A percentile compares a stretch with the other conserved stretches of the same genome.
Conservation (phyloP, 1,140 invertebrate species). For the Chionoecetes opilio region DNA sequence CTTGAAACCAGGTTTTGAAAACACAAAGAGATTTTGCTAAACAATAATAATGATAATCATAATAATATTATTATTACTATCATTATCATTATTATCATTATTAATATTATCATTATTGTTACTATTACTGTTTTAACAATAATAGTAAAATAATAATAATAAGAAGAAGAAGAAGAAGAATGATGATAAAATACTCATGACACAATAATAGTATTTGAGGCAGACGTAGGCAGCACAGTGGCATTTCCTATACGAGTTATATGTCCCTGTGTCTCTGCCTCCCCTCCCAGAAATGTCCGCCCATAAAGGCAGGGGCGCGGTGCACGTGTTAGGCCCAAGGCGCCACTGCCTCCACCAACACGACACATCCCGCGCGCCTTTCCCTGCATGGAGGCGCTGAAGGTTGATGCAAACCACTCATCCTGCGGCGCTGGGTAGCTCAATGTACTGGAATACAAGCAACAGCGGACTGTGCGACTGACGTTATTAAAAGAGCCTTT, state of each 20-base stretch:
- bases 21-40: too few relatives aligned
- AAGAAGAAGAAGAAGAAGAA: background rate
- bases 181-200: too few relatives aligned
- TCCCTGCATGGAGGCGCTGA: too few relatives aligned
- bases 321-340: conserved; percentile 22
- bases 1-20: too few relatives aligned
- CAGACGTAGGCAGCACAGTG: background rate
- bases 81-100: too few relatives aligned
- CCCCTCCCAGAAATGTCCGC: background rate
- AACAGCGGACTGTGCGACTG: background rate
- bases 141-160: too few relatives aligned
- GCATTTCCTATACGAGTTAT: background rate
- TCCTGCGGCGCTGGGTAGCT: background rate
- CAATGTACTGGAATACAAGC: background rate
- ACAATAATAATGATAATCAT: too few relatives aligned
- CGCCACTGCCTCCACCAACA: background rate
- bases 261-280: background rate
- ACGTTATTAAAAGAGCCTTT: background rate
- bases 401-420: background rate
- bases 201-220: too few relatives aligned
- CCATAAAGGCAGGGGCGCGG: background rate
- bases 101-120: too few relatives aligned
- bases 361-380: too few relatives aligned
- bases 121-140: too few relatives aligned
- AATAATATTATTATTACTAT: too few relatives aligned